Evolutionary conservation across 2,888 invertebrate genomes (phyloP), one percentile per base, ranked within the genome.

Genomic region (Vannuccia rotundouncinata): DNA sequence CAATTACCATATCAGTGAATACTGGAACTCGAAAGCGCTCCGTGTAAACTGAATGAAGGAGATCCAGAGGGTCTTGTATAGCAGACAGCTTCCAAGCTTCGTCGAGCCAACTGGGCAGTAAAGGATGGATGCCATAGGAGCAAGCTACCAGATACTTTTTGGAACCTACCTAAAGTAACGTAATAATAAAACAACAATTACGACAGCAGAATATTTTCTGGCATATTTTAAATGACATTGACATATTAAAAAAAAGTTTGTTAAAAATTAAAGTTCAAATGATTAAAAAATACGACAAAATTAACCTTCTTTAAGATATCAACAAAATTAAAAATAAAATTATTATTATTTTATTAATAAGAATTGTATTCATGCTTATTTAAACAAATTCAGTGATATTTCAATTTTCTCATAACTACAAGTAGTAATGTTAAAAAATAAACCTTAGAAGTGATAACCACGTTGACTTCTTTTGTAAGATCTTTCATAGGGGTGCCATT

Each of bases 91-190:
- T 22, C 74, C 81, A 79, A 0, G 79, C 31, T 45, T 81, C 79
- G 45, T 92, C 89, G 0, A 96, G 90, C 95, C 95, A 96, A 22
- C 91, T 90, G 5, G 91, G 90, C 1, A 91, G 90, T 92, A 95
- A 92, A 10, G 95, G 90, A 31, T 92, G 91, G 81, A 92, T 90
- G 78, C 91, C 90, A 83, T 89, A 89, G 84, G 91, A 91, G 29
- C 91, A 90, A 22, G 94, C 93, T 87, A 91, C 91, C 81, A 84
- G 82, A 82, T 89, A 89, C 83, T 89, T 89, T 81, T 87, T 86
- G 30, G 88, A 88, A 28, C 88, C 87, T 13, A 88, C 88, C 30
- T 25, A 78, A 22, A 1, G 66, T 1, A 31, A 1, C 1, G 31
- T 30, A 1, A n/a, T n/a, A n/a, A n/a, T n/a, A n/a, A n/a, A n/a